phyloP scores from a whole-genome alignment of 2,113 vertebrate species.

The Nesoenas mayeri region DNA sequence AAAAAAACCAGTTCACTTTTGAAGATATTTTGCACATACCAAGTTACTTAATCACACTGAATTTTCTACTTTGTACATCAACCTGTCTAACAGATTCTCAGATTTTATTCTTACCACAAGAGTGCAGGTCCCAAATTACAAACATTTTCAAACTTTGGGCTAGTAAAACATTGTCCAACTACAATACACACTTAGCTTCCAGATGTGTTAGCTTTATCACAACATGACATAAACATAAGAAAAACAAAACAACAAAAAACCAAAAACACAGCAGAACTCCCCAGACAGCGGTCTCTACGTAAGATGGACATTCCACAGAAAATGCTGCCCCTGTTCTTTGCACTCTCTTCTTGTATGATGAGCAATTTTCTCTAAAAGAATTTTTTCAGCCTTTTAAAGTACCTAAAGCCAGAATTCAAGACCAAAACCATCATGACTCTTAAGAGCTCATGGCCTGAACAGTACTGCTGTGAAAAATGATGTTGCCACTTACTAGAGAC shows the following conservation, averaged over 20 bases:
- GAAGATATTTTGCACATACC: background rate
- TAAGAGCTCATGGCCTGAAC: background rate
- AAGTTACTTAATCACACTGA: background rate
- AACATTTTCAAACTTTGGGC: background rate
- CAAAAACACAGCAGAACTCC: background rate
- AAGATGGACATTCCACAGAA: background rate
- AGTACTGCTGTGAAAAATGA: slow-evolving; percentile 15
- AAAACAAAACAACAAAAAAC: background rate
- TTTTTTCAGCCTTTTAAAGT: background rate
- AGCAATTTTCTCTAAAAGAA: background rate
- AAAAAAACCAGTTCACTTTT: background rate
- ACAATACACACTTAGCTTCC: background rate
- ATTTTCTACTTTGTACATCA: background rate
- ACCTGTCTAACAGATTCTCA: background rate
- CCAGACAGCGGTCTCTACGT: background rate
- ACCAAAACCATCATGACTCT: slow-evolving; percentile 7
- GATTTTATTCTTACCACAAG: background rate
- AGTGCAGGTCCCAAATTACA: background rate
- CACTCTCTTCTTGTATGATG: background rate
- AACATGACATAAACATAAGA: background rate
- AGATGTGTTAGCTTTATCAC: background rate
- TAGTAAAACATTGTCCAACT: background rate
- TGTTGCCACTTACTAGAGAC: background rate
- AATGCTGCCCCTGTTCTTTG: background rate
- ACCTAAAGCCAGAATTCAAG: slow-evolving; percentile 37